phyloP scores from a whole-genome alignment of 2,797 vertebrate species.

The Podargus strigoides region DNA sequence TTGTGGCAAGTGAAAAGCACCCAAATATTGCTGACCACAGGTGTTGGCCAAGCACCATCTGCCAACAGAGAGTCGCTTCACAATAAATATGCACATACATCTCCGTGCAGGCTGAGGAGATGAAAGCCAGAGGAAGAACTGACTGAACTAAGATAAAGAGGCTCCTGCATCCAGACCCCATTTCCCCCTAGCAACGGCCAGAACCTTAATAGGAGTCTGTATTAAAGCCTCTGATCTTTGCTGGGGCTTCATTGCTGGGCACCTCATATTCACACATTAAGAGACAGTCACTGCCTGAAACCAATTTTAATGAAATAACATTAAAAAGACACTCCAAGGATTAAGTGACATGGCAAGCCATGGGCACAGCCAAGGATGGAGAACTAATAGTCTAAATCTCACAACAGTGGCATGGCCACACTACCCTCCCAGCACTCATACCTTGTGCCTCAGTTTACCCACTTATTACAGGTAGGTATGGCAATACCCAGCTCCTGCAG shows the following conservation, averaged over 20 bases:
- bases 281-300: neutral
- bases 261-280: accelerated
- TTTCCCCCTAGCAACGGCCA: neutral
- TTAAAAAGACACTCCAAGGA: neutral
- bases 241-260: neutral
- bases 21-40: neutral
- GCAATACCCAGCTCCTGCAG: neutral
- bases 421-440: neutral
- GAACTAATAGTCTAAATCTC: neutral
- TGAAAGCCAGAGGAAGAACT: neutral
- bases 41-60: neutral
- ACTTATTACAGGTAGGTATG: accelerated
- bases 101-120: neutral
- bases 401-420: neutral
- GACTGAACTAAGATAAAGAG: neutral
- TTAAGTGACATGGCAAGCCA: neutral
- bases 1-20: neutral
- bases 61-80: neutral
- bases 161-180: neutral
- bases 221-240: neutral
- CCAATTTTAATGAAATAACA: neutral
- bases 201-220: neutral
- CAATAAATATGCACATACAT: neutral
- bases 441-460: neutral
- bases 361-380: neutral